Conservation (phyloP, 2,113 vertebrate genomes). For the Tragulus kanchil region DNA sequence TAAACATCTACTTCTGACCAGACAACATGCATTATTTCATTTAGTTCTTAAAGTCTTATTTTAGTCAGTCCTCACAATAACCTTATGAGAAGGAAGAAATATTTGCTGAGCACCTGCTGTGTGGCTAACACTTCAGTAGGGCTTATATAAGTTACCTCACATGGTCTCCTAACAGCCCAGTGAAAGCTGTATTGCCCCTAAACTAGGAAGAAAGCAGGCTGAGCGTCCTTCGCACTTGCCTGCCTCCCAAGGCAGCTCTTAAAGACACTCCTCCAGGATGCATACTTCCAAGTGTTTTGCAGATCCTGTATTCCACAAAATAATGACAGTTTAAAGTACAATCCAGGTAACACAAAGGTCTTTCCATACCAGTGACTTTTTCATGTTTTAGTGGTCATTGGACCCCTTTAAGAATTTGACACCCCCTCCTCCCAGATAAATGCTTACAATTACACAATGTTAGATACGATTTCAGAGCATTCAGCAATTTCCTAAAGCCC, state of each 20-base stretch:
- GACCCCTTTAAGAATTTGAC: conserved; percentile 39
- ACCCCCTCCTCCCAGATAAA: conserved; percentile 48
- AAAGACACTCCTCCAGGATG: not conserved
- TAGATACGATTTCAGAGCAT: conserved; percentile 60
- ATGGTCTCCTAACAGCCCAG: conserved; percentile 25
- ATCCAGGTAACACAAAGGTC: conserved; percentile 37
- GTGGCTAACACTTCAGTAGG: not conserved
- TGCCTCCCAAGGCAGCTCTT: conserved; percentile 3
- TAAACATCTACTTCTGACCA: not conserved
- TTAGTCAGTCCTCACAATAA: conserved; percentile 38
- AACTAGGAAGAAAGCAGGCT: not conserved
- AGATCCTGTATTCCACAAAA: conserved; percentile 45
- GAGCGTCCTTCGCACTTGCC: conserved; percentile 28
- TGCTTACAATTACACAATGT: conserved; percentile 30
- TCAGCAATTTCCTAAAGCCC: conserved; percentile 51
- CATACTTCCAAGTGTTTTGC: conserved; percentile 53
- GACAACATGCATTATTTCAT: conserved; percentile 48
- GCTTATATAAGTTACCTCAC: conserved; percentile 44
- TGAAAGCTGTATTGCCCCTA: conserved; percentile 39
- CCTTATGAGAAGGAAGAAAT: conserved; percentile 27
- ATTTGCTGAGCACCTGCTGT: not conserved
- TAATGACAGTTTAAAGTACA: conserved; percentile 1
- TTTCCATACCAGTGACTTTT: conserved; percentile 44
- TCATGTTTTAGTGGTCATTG: conserved; percentile 62
- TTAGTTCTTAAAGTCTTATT: conserved; percentile 51